Percentiles rank a stretch among this genome's conserved stretches.
These are phyloP conservation scores for Akabosia matsudoensis DNA, from an alignment of 1,140 invertebrate species.

Conservation along the genomic window DNA sequence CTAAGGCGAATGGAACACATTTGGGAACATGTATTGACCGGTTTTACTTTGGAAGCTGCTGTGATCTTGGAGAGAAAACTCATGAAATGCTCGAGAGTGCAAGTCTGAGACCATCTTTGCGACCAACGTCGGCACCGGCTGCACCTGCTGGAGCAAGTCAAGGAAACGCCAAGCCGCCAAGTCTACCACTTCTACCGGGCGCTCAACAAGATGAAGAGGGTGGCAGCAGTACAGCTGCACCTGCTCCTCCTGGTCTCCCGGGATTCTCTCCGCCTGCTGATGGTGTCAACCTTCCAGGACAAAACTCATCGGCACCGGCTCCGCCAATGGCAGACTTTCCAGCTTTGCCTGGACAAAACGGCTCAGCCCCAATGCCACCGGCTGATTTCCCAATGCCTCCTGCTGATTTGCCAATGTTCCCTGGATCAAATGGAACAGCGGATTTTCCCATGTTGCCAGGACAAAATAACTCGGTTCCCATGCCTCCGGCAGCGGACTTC, in stretches of 20 bases:
- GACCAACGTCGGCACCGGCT: conserved; percentile 16
- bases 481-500: background rate
- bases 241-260: background rate
- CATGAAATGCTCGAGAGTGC: conserved; percentile 37
- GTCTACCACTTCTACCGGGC: no score
- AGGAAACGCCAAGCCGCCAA: no score
- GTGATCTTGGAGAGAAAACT: conserved; percentile 44
- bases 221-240: background rate
- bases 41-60: conserved; percentile 47
- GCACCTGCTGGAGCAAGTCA: no score
- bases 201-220: background rate
- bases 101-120: conserved; percentile 37
- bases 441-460: conserved; percentile 3
- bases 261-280: conserved; percentile 8
- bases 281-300: background rate
- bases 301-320: no score
- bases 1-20: conserved; percentile 46
- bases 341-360: background rate
- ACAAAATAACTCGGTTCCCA: no score
- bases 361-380: background rate
- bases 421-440: conserved; percentile 10
- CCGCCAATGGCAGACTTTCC: background rate
- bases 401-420: background rate
- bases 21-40: conserved; percentile 46
- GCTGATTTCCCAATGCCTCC: background rate